Conservation (phyloP, 2,113 vertebrate genomes). For the Takifugu flavidus region DNA sequence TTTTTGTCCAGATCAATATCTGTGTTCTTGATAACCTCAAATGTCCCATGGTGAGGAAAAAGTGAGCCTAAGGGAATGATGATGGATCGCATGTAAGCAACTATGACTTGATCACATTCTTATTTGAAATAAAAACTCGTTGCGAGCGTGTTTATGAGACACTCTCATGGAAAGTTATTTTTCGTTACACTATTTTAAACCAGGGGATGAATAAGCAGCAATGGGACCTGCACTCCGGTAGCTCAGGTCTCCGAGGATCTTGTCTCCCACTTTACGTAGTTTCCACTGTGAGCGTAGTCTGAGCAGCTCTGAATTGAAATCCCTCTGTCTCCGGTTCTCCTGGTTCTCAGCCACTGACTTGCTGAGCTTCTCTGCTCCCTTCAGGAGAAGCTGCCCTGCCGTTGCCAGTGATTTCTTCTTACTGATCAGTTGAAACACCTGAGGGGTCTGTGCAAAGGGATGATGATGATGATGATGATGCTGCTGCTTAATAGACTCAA, state of each 20-base stretch:
- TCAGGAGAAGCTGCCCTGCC: conserved; percentile 90
- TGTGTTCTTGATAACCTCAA: conserved; percentile 99
- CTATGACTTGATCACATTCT: too few relatives aligned
- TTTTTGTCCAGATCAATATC: conserved; percentile 98
- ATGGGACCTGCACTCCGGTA: conserved; percentile 90
- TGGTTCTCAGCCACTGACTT: conserved; percentile 92
- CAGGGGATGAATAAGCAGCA: too few relatives aligned
- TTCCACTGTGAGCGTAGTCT: conserved; percentile 97
- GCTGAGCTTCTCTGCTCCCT: conserved; percentile 91
- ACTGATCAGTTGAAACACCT: conserved; percentile 90
- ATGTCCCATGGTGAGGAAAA: conserved; percentile 94
- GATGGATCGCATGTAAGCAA: too few relatives aligned
- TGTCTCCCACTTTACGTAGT: conserved; percentile 95
- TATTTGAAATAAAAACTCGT: too few relatives aligned
- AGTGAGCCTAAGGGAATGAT: conserved; percentile 80
- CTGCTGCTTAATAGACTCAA: too few relatives aligned
- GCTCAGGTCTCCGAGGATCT: conserved; percentile 96
- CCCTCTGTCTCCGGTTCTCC: conserved; percentile 92
- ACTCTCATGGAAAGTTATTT: too few relatives aligned
- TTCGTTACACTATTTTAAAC: too few relatives aligned
- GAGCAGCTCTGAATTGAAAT: conserved; percentile 95
- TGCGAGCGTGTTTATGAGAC: too few relatives aligned
- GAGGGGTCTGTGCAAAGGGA: conserved; percentile 76
- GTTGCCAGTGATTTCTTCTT: conserved; percentile 93
- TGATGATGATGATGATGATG: neutral